Evolutionary conservation across 2,888 invertebrate genomes (phyloP), one percentile per base, ranked within the genome.

Genomic region (Euphydryas editha): DNA sequence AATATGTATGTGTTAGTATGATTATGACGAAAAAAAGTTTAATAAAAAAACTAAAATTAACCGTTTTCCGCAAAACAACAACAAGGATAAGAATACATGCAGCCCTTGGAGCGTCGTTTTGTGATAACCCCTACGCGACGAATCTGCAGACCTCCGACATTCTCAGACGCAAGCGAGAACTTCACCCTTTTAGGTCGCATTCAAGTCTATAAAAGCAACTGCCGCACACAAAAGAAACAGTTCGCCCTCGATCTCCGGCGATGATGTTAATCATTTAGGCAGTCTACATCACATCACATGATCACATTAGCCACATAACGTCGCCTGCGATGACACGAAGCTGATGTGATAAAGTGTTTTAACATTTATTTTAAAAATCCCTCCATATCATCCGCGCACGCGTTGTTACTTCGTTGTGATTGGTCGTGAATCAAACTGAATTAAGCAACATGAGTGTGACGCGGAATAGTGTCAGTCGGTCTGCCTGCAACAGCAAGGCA

Each of bases 401-500:
- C 90, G 90, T 81, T 75, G 67, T 71, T 75, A 70, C 79, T 72
- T 71, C 74, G 73, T 78, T 85, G 91, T 90, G 90, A 90, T 91
- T 91, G 90, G 87, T 72, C 79, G 85, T 80, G 81, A 72, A 78
- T 76, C 78, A 79, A 82, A 84, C 84, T 81, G 72, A 79, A 73
- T 75, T 74, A 72, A 76, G 54, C 73, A 86, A 84, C 77, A 92
- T 91, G 92, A 90, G 86, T 87, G 87, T 76, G 77, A 78, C 73
- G 68, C 79, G 75, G 69, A 77, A 77, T 70, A 75, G 82, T 81
- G 82, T 76, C 81, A 85, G 86, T 86, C 89, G 91, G 69, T 75
- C 85, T n/a, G 76, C 84, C 83, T 92, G 92, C 80, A 92, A 91
- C 77, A 93, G 93, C 81, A 95, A 94, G 78, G 95, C 95, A 76